Base-by-base conservation (phyloP, 2,888 invertebrate species). In the Coleophora flavipennella region DNA sequence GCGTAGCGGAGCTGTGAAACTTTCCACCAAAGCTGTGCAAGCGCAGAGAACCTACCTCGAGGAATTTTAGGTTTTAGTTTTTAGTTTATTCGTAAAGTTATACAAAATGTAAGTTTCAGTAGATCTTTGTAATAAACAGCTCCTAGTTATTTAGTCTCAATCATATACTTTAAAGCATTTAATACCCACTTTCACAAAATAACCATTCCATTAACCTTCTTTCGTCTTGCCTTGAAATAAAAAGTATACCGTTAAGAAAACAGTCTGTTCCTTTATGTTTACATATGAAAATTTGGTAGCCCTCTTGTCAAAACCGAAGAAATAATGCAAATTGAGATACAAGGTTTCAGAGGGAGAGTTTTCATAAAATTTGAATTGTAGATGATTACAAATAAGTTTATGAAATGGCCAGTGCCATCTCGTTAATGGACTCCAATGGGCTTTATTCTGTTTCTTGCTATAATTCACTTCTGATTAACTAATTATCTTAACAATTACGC, bases 321-420 rank as follows among this genome's bases (percentile, higher is more conserved):
- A 57, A 59, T 59, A 61, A 69, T 67, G 64, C 57, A 66, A 71
- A 70, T 70, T 59, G 48, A 51, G 50, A 48, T 40, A 53, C 57
- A 54, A 56, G 49, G 54, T 54, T 53, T 44, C 50, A 40, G 38
- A 36, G 44, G 51, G 55, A 66, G 28, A 70, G 63, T 71, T 68
- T 60, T 59, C 59, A 42, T 58, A 49, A 51, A 61, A 73, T 75
- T 71, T 68, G 66, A 72, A 73, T 70, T 75, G 67, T 57, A 73
- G 60, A 75, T 74, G 55, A 62, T 57, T 59, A 70, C 62, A 71
- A 69, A 74, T 69, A 67, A 68, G 66, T 67, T 70, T 56, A 55
- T 65, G 58, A 59, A 67, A 64, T 64, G 53, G 57, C 56, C 54
- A 56, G 59, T 58, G 57, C 51, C 50, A 42, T 48, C 50, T 45